Evolutionary conservation across 2,888 invertebrate genomes (phyloP).

Genomic region (Neoscelio sp.): DNA sequence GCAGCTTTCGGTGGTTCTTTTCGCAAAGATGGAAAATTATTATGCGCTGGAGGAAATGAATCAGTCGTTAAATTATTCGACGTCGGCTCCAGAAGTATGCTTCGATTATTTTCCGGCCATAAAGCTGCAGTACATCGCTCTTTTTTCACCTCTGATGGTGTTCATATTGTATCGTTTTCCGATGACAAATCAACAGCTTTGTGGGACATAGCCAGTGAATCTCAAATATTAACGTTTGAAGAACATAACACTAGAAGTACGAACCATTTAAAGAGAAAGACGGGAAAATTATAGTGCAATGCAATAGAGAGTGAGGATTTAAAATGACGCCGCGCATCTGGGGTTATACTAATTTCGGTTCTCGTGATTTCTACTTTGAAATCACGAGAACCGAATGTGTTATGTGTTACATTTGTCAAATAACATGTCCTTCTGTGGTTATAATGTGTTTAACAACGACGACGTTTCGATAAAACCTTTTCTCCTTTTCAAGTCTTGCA

Average conservation of each 20-base stretch:
- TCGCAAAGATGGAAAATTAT: slow-evolving; percentile 91
- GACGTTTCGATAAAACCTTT: no score
- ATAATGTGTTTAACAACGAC: no score
- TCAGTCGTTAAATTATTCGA: slow-evolving; percentile 94
- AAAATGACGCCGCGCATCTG: no score
- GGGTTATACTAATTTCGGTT: no score
- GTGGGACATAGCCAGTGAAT: slow-evolving; percentile 97
- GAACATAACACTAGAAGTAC: slow-evolving; percentile 84
- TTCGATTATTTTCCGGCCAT: slow-evolving; percentile 95
- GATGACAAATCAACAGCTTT: slow-evolving; percentile 94
- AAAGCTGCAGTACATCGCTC: slow-evolving; percentile 91
- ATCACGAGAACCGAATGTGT: no score
- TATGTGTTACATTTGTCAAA: no score
- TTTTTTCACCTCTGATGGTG: slow-evolving; percentile 91
- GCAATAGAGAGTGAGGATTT: no score
- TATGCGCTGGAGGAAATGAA: slow-evolving; percentile 96
- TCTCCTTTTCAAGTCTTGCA: no score
- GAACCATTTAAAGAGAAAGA: no score
- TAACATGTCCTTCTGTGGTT: no score
- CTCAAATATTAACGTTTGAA: slow-evolving; percentile 86
- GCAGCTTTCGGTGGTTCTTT: slow-evolving; percentile 94
- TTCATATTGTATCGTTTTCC: slow-evolving; percentile 93
- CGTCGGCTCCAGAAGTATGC: slow-evolving; percentile 90
- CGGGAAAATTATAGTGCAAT: no score
- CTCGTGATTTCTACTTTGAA: no score